These are phyloP conservation scores for Cyrtonyx montezumae DNA, from an alignment of 2,113 vertebrate species.

Conservation along the genomic window DNA sequence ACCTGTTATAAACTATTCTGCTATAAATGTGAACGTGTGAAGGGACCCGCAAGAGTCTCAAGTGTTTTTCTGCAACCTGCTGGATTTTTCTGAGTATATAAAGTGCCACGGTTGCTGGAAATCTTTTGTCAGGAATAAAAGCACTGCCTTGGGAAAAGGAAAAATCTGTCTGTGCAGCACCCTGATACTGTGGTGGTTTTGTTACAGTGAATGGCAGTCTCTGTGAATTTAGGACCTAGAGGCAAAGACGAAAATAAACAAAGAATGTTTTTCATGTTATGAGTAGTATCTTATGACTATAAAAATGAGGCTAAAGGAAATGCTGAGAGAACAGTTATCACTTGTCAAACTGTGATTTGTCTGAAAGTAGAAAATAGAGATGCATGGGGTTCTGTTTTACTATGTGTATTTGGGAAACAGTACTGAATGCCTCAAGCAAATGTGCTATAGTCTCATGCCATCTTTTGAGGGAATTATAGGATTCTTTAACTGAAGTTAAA, in stretches of 20 bases:
- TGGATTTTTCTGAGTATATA: neutral
- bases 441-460: neutral
- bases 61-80: neutral
- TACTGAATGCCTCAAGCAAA: neutral
- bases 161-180: neutral
- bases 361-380: fast-evolving
- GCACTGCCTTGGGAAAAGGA: neutral
- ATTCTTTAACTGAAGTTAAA: constrained; percentile 60
- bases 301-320: neutral
- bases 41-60: neutral
- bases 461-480: constrained; percentile 27
- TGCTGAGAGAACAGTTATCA: neutral
- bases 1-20: neutral
- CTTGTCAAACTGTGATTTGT: neutral
- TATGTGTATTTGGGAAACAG: neutral
- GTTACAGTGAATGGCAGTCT: neutral
- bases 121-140: neutral
- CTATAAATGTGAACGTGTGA: neutral
- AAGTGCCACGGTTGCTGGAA: neutral
- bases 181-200: neutral
- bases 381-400: neutral
- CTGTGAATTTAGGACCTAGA: neutral
- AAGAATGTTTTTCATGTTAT: neutral
- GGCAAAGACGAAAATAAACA: neutral
- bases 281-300: neutral